Conservation (phyloP, 2,797 vertebrate genomes). For the Parauchenoglanis punctatus region DNA sequence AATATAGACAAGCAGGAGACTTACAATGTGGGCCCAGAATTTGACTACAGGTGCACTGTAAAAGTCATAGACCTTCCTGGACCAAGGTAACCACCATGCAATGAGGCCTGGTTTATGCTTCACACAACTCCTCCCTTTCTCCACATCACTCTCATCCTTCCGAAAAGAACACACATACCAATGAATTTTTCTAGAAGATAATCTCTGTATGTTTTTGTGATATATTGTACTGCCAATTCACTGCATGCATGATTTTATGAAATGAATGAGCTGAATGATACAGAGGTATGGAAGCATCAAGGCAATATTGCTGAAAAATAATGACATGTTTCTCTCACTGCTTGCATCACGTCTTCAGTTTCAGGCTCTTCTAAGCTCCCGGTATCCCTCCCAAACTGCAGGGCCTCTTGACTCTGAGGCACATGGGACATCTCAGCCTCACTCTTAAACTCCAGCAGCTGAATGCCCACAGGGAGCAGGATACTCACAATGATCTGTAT, state of each 20-base stretch:
- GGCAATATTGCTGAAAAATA: background rate
- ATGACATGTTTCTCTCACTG: constrained; percentile 38
- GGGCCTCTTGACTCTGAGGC: constrained; percentile 87
- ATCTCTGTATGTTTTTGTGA: background rate
- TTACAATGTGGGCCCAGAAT: constrained; percentile 97
- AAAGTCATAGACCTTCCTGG: constrained; percentile 88
- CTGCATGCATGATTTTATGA: background rate
- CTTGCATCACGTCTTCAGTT: constrained; percentile 22
- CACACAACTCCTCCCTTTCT: constrained; percentile 71
- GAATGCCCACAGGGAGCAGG: constrained; percentile 88
- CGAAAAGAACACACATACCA: background rate
- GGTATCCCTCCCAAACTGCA: constrained; percentile 79
- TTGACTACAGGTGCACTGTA: constrained; percentile 97
- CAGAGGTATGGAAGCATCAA: background rate
- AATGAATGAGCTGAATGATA: background rate
- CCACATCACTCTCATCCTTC: constrained; percentile 79
- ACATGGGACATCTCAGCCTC: constrained; percentile 98
- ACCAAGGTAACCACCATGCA: constrained; percentile 71
- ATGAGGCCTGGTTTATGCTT: constrained; percentile 60
- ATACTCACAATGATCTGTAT: constrained; percentile 89
- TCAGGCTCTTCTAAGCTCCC: constrained; percentile 31
- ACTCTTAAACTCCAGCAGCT: constrained; percentile 95
- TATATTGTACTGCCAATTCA: background rate
- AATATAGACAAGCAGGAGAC: constrained; percentile 43
- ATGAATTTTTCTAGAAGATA: background rate